phyloP scores from a whole-genome alignment of 2,113 vertebrate species.

The Melospiza melodia region DNA sequence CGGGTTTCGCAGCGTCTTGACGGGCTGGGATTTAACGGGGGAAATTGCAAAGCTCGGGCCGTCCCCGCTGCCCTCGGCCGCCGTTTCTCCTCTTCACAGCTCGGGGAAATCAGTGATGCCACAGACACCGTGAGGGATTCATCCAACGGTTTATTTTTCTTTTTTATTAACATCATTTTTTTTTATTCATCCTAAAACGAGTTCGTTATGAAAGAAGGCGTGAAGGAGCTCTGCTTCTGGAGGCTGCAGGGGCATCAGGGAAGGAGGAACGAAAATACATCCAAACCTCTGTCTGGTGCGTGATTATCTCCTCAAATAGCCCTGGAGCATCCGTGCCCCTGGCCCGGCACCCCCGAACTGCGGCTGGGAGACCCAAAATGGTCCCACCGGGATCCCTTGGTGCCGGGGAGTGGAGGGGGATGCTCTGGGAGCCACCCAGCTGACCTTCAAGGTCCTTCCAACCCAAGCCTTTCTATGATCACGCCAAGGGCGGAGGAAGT shows the following conservation, averaged over 20 bases:
- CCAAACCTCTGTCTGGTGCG: neutral
- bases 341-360: neutral
- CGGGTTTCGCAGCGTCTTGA: neutral
- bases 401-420: neutral
- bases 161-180: no score
- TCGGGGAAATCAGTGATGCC: neutral
- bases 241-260: neutral
- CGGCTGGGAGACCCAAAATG: neutral
- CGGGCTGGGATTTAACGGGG: neutral
- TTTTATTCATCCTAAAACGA: neutral
- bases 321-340: neutral
- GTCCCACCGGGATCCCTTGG: fast-evolving
- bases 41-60: neutral
- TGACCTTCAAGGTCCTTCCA: neutral
- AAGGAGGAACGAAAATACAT: neutral
- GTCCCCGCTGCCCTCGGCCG: neutral
- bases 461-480: neutral
- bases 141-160: neutral
- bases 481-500: no score
- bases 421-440: neutral
- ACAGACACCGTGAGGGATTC: neutral
- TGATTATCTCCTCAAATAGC: neutral
- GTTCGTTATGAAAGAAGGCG: neutral
- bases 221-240: neutral
- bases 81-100: neutral